phyloP scores from a whole-genome alignment of 2,797 vertebrate genomes.

The Lutjanus argentimaculatus region DNA sequence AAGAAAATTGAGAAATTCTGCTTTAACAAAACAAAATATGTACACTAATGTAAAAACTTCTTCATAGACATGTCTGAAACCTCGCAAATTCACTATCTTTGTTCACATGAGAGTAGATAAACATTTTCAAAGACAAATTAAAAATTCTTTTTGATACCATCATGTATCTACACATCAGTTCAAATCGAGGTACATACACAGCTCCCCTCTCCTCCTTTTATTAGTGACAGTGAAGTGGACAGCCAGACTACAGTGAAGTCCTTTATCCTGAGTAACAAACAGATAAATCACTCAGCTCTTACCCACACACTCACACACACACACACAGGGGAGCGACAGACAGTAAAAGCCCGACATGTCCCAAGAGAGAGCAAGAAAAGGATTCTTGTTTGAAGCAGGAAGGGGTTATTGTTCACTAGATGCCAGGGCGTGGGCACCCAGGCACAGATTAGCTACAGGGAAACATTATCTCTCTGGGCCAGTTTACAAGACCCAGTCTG shows the following conservation, averaged over 20 bases:
- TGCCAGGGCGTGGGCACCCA: constrained; percentile 87
- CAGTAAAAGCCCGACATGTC: constrained; percentile 62
- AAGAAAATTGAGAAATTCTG: no score
- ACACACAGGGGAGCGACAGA: constrained; percentile 47
- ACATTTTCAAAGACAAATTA: background rate
- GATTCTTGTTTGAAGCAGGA: constrained; percentile 86
- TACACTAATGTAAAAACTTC: no score
- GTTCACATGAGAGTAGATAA: background rate
- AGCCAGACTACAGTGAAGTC: constrained; percentile 67
- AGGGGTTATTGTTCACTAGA: constrained; percentile 84
- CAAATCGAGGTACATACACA: constrained; percentile 2
- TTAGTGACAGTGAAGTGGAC: constrained; percentile 52
- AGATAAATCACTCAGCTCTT: constrained; percentile 69
- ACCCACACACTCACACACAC: constrained; percentile 54
- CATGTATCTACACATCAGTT: constrained; percentile 25
- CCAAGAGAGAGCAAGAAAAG: constrained; percentile 71
- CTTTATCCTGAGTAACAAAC: constrained; percentile 64
- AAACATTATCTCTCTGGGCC: constrained; percentile 92
- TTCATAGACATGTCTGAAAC: no score
- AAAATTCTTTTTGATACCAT: constrained; percentile 1
- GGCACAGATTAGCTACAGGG: constrained; percentile 88
- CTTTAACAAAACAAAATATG: no score
- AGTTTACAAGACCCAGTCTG: constrained; percentile 83
- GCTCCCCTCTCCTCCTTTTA: constrained; percentile 33
- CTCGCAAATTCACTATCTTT: no score